Evolutionary conservation across 2,113 vertebrate species (phyloP).

Genomic region (Sorex fumeus): DNA sequence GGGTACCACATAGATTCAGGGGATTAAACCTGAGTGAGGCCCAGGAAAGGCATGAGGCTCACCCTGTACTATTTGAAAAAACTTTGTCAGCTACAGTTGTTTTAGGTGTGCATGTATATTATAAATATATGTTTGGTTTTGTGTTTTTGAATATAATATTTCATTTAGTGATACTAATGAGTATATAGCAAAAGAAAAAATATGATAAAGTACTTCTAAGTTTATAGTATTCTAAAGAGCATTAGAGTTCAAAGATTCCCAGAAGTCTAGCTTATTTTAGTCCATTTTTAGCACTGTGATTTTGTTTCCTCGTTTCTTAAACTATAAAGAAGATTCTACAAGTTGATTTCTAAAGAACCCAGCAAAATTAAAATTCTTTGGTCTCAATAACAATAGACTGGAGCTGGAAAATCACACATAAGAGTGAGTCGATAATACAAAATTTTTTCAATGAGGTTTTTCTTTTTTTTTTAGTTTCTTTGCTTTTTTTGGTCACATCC

Average conservation of each 20-base stretch:
- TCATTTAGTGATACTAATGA: not conserved
- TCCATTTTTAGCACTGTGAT: conserved; percentile 12
- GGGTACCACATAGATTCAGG: too few species aligned
- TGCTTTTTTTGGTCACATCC: not conserved
- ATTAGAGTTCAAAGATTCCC: not conserved
- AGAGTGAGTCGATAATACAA: not conserved
- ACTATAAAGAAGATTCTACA: not conserved
- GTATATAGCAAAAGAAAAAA: not conserved
- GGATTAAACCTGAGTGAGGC: too few species aligned
- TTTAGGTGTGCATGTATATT: not conserved
- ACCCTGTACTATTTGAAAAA: not conserved
- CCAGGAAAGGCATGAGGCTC: too few species aligned
- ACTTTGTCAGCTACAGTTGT: not conserved
- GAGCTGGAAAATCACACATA: conserved; percentile 5
- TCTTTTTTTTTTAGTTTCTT: conserved; percentile 32
- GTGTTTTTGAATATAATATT: not conserved
- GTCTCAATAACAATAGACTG: not conserved
- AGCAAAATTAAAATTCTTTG: not conserved
- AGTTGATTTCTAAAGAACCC: not conserved
- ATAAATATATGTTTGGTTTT: not conserved
- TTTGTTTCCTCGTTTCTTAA: conserved; percentile 41
- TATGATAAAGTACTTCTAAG: not conserved
- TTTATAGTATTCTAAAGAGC: not conserved
- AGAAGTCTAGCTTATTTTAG: not conserved
- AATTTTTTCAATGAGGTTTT: too few species aligned